These are phyloP conservation scores for Nipponia nippon DNA, from an alignment of 2,113 vertebrate species.

Conservation along the genomic window DNA sequence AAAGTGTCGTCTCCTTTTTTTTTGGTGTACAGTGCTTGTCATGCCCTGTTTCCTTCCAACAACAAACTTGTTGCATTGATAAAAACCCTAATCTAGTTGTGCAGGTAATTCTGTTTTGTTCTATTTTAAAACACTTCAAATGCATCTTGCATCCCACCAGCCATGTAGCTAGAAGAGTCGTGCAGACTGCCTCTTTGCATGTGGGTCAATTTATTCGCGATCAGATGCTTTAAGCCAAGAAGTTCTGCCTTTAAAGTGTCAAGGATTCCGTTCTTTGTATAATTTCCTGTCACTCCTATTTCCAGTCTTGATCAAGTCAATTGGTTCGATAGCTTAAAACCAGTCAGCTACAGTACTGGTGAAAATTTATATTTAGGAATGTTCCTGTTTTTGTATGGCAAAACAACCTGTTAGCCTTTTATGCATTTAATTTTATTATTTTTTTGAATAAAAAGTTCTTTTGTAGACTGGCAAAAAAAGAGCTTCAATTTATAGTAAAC, in stretches of 20 bases:
- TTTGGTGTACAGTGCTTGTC: background rate
- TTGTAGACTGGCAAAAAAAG: background rate
- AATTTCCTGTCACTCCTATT: background rate
- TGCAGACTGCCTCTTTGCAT: background rate
- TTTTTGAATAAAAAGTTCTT: background rate
- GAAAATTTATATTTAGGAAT: background rate
- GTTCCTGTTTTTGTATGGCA: background rate
- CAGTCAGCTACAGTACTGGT: background rate
- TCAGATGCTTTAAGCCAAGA: background rate
- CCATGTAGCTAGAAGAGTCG: background rate
- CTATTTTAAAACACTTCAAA: background rate
- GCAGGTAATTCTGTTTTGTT: background rate
- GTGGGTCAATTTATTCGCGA: background rate
- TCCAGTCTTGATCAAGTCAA: background rate
- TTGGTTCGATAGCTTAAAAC: background rate
- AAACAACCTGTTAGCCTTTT: background rate
- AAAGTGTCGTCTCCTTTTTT: fast-evolving
- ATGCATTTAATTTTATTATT: background rate
- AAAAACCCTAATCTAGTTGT: background rate
- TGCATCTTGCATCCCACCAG: background rate
- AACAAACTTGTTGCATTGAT: background rate
- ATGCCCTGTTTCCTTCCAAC: background rate
- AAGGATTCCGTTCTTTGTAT: background rate
- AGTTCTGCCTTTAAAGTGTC: background rate
- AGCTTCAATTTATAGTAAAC: background rate